Percentiles rank a stretch among this genome's conserved stretches.
These are phyloP conservation scores for Drosophila setifemur DNA, from an alignment of 1,140 invertebrate genomes.

Conservation along the genomic window DNA sequence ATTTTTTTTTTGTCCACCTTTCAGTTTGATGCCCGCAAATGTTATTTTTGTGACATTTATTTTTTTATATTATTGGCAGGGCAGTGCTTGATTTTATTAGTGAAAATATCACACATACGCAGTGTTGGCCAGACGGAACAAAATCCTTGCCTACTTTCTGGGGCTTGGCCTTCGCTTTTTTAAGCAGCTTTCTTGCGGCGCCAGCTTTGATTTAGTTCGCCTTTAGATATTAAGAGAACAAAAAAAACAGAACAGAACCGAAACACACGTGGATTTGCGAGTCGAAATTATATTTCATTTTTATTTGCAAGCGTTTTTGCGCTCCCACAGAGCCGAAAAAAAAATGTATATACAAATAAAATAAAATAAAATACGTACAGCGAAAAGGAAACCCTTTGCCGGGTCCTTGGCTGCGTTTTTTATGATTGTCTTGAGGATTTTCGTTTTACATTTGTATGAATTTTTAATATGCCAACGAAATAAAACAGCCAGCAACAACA, in stretches of 20 bases:
- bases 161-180: constrained; percentile 2
- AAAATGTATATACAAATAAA: not conserved
- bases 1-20: too few species aligned
- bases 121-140: not conserved
- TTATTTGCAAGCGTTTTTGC: constrained; percentile 62
- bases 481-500: too few species aligned
- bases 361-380: not conserved
- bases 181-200: constrained; percentile 14
- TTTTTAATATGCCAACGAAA: constrained; percentile 69
- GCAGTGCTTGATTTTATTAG: not conserved
- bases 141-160: constrained; percentile 36
- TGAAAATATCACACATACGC: constrained; percentile 15
- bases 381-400: constrained; percentile 37
- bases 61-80: too few species aligned
- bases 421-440: constrained; percentile 81
- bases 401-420: constrained; percentile 24
- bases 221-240: constrained; percentile 12
- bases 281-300: constrained; percentile 66
- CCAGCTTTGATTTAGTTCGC: constrained; percentile 55
- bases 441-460: constrained; percentile 80
- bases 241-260: not conserved
- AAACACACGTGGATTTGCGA: constrained; percentile 39
- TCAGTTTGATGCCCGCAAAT: too few species aligned
- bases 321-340: constrained; percentile 3
- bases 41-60: too few species aligned